phyloP scores from a whole-genome alignment of 2,797 vertebrate species.

The Periparus ater region DNA sequence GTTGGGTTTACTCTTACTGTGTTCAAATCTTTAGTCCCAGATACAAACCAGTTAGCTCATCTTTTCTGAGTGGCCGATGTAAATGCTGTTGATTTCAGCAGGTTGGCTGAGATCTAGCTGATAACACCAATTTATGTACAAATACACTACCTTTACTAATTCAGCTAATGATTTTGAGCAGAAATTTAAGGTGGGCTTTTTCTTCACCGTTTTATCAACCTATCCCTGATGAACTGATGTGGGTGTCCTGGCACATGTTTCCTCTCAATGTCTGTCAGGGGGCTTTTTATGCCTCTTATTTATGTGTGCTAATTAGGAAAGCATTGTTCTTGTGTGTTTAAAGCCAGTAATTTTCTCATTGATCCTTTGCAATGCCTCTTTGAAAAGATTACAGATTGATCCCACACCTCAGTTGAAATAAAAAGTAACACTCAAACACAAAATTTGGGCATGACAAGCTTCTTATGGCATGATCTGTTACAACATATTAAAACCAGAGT shows the following conservation, averaged over 20 bases:
- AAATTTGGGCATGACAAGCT: background rate
- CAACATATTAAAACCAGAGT: background rate
- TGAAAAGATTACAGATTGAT: background rate
- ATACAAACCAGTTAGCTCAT: rapidly evolving
- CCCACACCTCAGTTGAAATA: background rate
- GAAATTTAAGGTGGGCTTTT: background rate
- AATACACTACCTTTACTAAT: background rate
- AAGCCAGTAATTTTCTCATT: background rate
- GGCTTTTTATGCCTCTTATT: background rate
- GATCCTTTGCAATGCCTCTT: background rate
- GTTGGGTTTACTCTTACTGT: background rate
- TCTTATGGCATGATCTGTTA: background rate
- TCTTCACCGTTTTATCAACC: background rate
- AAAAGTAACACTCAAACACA: background rate
- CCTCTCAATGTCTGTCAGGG: background rate
- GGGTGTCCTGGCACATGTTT: background rate
- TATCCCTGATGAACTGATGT: background rate
- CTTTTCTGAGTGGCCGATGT: background rate
- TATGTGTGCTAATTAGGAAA: background rate
- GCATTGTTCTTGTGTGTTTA: background rate
- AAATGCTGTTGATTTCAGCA: background rate
- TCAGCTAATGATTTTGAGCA: background rate
- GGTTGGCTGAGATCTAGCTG: background rate
- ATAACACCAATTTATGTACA: background rate
- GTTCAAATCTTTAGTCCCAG: background rate